Conservation (phyloP, 2,797 vertebrate species). For the Tenualosa thibaudeaui region DNA sequence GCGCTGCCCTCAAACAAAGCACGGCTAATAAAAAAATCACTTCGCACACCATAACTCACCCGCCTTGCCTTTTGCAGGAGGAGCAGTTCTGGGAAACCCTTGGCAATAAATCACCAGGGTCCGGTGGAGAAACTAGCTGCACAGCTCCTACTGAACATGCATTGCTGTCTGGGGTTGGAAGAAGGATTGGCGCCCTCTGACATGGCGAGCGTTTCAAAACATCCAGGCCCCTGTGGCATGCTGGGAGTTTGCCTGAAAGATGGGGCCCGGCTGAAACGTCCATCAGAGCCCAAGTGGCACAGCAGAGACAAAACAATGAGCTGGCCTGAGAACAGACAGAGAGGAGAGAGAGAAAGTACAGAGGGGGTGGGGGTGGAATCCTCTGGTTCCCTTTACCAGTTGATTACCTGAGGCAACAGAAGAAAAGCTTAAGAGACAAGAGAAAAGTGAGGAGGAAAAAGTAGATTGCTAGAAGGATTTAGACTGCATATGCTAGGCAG, state of each 20-base stretch:
- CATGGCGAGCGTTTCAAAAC: constrained; percentile 72
- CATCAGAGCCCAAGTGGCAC: constrained; percentile 37
- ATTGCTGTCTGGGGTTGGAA: constrained; percentile 47
- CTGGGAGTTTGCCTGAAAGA: constrained; percentile 52
- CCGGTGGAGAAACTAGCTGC: constrained; percentile 12
- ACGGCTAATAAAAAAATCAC: constrained; percentile 58
- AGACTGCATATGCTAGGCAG: not conserved
- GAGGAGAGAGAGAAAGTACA: not conserved
- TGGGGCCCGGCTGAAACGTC: constrained; percentile 55
- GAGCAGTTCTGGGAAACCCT: constrained; percentile 51
- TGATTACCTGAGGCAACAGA: not conserved
- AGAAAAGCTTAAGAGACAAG: not conserved
- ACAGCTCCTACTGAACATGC: constrained; percentile 51
- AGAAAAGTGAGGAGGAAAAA: not conserved
- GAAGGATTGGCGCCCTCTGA: constrained; percentile 68
- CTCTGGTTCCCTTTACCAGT: not conserved
- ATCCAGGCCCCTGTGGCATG: constrained; percentile 57
- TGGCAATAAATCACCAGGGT: constrained; percentile 51
- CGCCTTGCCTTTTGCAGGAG: constrained; percentile 40
- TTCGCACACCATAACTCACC: constrained; percentile 57
- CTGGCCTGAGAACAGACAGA: not conserved
- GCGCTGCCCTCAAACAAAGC: constrained; percentile 43
- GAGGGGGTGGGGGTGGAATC: not conserved
- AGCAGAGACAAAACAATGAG: not conserved
- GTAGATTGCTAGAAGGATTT: not conserved